phyloP scores from a whole-genome alignment of 1,140 invertebrate genomes.

The Chrysopa pallens region DNA sequence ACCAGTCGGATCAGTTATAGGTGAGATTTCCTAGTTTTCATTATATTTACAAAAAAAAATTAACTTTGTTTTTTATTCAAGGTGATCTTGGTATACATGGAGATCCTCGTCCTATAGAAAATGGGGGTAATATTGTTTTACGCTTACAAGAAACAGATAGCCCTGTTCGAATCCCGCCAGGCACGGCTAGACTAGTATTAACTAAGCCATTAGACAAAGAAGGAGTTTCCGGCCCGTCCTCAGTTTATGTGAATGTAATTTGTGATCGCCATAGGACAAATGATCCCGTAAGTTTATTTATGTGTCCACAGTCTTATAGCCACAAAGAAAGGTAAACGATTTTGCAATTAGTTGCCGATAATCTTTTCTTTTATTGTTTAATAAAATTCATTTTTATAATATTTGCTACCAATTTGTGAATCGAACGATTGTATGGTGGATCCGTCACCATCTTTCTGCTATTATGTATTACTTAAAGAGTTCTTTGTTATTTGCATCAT shows the following conservation, averaged over 20 bases:
- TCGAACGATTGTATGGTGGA: no score
- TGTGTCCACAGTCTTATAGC: no score
- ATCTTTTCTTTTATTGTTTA: no score
- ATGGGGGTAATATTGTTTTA: conserved; percentile 57
- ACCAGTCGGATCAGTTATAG: conserved; percentile 57
- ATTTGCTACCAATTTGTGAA: no score
- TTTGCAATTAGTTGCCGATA: no score
- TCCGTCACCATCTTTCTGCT: no score
- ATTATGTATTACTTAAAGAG: no score
- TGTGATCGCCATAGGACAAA: conserved; percentile 59
- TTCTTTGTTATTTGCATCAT: no score
- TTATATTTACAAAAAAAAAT: background rate
- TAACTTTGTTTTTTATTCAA: conserved; percentile 11
- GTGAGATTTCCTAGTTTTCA: conserved; percentile 18
- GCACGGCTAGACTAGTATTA: conserved; percentile 67
- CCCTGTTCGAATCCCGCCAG: conserved; percentile 52
- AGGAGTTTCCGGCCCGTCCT: conserved; percentile 60
- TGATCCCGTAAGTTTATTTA: conserved; percentile 41
- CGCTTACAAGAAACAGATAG: conserved; percentile 58
- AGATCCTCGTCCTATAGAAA: conserved; percentile 37
- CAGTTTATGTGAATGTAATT: conserved; percentile 68
- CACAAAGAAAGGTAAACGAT: no score
- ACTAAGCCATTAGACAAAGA: conserved; percentile 66
- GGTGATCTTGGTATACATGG: conserved; percentile 58
- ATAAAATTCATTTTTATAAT: no score